Conservation (phyloP, 2,113 vertebrate genomes). For the Amphilophus citrinellus region DNA sequence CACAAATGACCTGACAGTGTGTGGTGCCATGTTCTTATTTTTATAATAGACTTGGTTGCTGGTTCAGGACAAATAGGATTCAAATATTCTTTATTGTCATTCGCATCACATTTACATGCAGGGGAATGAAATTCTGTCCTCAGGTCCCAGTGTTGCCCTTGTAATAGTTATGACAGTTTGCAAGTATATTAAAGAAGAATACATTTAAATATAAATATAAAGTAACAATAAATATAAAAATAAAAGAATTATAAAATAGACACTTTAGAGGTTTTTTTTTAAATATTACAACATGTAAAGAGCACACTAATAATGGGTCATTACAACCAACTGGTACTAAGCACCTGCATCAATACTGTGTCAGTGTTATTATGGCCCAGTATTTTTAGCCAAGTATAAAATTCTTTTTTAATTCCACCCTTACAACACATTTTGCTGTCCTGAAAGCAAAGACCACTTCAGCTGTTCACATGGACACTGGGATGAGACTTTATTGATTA, state of each 20-base stretch:
- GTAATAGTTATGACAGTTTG: no score
- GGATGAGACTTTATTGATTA: slow-evolving; percentile 79
- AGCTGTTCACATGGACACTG: slow-evolving; percentile 70
- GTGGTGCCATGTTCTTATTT: neutral
- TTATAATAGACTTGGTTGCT: neutral
- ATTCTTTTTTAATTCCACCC: neutral
- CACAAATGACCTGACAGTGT: neutral
- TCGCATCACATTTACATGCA: no score
- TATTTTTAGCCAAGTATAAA: neutral
- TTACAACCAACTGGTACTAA: neutral
- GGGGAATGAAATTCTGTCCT: no score
- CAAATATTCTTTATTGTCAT: no score
- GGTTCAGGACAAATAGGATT: no score
- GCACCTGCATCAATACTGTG: neutral
- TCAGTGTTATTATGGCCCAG: neutral
- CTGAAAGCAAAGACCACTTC: slow-evolving; percentile 72
- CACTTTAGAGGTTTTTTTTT: no score
- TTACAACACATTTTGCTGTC: neutral
- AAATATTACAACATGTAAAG: neutral
- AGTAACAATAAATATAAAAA: no score
- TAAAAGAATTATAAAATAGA: no score
- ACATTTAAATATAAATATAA: no score
- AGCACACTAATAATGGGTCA: no score
- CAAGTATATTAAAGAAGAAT: no score
- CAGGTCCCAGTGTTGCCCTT: no score